Evolutionary conservation across 2,113 vertebrate species (phyloP).

Genomic region (Lepus americanus): DNA sequence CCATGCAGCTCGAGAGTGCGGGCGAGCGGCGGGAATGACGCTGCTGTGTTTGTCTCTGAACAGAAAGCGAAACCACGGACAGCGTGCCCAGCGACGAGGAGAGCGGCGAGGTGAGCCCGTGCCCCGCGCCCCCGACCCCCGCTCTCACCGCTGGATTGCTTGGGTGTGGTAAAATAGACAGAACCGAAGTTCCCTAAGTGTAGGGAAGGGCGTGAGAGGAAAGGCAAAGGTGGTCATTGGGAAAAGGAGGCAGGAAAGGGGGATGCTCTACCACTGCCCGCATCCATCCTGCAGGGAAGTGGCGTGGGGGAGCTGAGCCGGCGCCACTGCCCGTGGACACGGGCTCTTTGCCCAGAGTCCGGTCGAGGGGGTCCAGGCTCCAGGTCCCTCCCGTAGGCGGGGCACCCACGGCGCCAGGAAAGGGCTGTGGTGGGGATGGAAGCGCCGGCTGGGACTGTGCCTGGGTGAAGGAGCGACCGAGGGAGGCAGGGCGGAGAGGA

Average conservation of each 20-base stretch:
- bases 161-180: neutral
- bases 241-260: neutral
- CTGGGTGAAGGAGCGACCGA: neutral
- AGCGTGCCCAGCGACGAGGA: conserved; percentile 95
- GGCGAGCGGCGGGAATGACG: conserved; percentile 46
- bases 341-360: neutral
- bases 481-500: neutral
- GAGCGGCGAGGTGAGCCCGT: conserved; percentile 90
- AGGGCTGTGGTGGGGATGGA: neutral
- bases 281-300: neutral
- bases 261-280: neutral
- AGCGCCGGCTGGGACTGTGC: conserved; percentile 27
- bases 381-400: conserved; percentile 37
- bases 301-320: neutral
- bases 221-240: neutral
- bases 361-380: neutral
- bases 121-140: neutral
- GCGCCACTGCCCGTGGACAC: accelerated
- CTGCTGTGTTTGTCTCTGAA: conserved; percentile 80
- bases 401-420: conserved; percentile 74
- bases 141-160: neutral
- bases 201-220: neutral
- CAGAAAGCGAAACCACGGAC: conserved; percentile 98
- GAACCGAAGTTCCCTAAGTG: neutral
- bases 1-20: neutral